Percentiles rank a stretch among this genome's conserved stretches.
phyloP scores from a whole-genome alignment of 2,797 vertebrate genomes.

The Rhinatrema bivittatum region DNA sequence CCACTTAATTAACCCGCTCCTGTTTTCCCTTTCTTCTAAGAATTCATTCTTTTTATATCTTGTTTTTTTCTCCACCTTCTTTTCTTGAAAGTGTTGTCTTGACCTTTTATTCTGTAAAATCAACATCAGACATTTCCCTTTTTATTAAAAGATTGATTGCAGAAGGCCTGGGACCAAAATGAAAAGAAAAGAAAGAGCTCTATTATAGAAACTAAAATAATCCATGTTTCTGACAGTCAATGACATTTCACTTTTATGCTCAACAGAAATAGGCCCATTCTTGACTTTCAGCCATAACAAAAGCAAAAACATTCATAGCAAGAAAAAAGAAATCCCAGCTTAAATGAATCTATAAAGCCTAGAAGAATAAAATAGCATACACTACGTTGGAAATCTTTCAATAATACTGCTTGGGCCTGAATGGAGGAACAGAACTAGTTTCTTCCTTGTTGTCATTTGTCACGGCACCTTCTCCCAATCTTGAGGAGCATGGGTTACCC shows the following conservation, averaged over 20 bases:
- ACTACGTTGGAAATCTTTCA: background rate
- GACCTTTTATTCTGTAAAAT: conserved; percentile 30
- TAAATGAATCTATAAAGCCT: background rate
- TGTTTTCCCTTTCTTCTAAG: conserved; percentile 7
- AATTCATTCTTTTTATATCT: background rate
- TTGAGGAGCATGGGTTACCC: no score
- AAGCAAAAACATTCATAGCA: conserved; percentile 3
- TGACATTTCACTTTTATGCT: conserved; percentile 5
- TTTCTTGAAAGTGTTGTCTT: conserved; percentile 26
- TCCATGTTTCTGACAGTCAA: conserved; percentile 7
- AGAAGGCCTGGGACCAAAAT: background rate
- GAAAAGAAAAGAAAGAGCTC: conserved; percentile 1
- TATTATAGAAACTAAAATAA: conserved; percentile 9
- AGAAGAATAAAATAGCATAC: background rate
- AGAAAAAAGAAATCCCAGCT: background rate
- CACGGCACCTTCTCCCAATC: no score
- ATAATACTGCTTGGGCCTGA: no score
- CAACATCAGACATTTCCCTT: conserved; percentile 28
- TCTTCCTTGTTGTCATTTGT: no score
- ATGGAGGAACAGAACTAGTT: no score
- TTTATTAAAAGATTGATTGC: conserved; percentile 39
- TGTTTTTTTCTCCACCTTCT: conserved; percentile 12
- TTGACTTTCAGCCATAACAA: background rate
- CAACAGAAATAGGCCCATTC: background rate
- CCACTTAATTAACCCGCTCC: conserved; percentile 19